Percentiles rank a stretch among this genome's conserved stretches.
Conservation (phyloP, 2,113 vertebrate genomes). For the Archocentrus centrarchus region DNA sequence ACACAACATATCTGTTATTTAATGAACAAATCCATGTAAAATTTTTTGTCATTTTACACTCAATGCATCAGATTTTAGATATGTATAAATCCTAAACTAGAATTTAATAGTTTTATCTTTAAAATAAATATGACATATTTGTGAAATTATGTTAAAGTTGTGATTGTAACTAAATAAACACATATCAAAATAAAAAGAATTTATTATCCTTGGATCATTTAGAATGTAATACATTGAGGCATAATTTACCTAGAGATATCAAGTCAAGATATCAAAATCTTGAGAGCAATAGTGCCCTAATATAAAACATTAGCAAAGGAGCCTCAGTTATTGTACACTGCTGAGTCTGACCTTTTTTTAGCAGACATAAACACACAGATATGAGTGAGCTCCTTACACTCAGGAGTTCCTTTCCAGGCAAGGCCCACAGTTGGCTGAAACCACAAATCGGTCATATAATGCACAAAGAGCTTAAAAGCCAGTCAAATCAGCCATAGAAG, state of each 20-base stretch:
- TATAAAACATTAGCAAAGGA: conserved; percentile 47
- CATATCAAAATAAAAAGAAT: neutral
- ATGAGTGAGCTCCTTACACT: conserved; percentile 52
- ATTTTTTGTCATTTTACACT: no score
- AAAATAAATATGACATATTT: no score
- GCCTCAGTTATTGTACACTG: conserved; percentile 25
- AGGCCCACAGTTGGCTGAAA: conserved; percentile 57
- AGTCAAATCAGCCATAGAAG: conserved; percentile 66
- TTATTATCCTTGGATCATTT: neutral
- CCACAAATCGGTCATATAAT: conserved; percentile 69
- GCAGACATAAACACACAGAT: conserved; percentile 66
- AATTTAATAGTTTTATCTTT: no score
- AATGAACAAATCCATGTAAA: no score
- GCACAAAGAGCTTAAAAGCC: conserved; percentile 65
- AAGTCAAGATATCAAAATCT: neutral
- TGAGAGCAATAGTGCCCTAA: neutral
- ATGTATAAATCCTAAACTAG: no score
- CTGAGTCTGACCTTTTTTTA: conserved; percentile 54
- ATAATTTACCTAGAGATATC: neutral
- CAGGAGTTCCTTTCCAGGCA: conserved; percentile 61
- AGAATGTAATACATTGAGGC: neutral
- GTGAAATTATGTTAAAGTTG: no score
- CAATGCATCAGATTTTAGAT: no score
- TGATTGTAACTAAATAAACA: conserved; percentile 2
- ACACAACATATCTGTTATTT: no score